Evolutionary conservation across 2,797 vertebrate genomes (phyloP).

Genomic region (Bradypus variegatus): DNA sequence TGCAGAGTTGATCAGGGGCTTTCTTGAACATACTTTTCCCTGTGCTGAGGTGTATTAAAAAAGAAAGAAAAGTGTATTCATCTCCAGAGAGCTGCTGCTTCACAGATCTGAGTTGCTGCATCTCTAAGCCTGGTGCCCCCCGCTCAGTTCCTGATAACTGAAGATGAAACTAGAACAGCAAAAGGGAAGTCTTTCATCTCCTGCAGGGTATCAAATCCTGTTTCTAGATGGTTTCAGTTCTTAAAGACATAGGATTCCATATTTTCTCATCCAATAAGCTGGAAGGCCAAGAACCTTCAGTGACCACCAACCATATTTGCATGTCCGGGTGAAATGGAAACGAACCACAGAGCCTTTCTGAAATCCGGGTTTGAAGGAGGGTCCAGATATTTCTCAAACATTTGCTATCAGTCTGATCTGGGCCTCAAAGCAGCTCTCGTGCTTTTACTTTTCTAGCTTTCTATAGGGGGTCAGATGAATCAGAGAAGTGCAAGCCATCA

Average conservation of each 20-base stretch:
- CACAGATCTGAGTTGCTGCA: neutral
- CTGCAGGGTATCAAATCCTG: slow-evolving; percentile 75
- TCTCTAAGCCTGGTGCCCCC: neutral
- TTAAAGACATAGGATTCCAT: slow-evolving; percentile 72
- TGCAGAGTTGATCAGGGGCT: slow-evolving; percentile 67
- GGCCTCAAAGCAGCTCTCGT: fast-evolving
- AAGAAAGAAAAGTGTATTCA: slow-evolving; percentile 63
- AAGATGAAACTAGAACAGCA: slow-evolving; percentile 73
- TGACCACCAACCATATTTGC: slow-evolving; percentile 23
- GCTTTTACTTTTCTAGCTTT: slow-evolving; percentile 7
- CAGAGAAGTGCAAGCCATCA: neutral
- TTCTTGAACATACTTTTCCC: slow-evolving; percentile 56
- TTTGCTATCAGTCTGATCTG: neutral
- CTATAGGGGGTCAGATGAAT: neutral
- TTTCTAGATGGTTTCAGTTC: slow-evolving; percentile 72
- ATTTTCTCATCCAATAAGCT: slow-evolving; percentile 69
- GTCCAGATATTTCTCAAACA: slow-evolving; percentile 11
- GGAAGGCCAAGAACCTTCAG: slow-evolving; percentile 40
- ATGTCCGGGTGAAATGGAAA: neutral
- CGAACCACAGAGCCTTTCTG: neutral
- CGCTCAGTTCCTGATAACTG: slow-evolving; percentile 71
- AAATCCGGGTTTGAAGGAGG: neutral
- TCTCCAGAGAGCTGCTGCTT: slow-evolving; percentile 69
- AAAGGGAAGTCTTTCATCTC: slow-evolving; percentile 73
- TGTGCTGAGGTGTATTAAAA: slow-evolving; percentile 71